These are phyloP conservation scores for Trissolcus japonicus DNA, from an alignment of 2,888 invertebrate species.

Conservation along the genomic window DNA sequence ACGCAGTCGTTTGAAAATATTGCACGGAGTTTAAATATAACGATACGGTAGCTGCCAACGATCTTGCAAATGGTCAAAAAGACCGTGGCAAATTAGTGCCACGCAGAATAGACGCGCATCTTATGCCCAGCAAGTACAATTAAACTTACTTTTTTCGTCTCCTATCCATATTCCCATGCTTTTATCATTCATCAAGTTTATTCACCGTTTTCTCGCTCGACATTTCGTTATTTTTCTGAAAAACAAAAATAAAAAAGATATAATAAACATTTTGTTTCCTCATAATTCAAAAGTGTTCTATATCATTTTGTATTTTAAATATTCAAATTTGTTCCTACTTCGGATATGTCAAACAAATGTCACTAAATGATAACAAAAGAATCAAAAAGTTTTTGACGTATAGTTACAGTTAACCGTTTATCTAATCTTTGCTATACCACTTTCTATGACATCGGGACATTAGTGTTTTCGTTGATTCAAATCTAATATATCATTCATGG, in stretches of 20 bases:
- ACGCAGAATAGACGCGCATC: slow-evolving; percentile 9
- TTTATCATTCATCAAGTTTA: neutral
- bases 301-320: neutral
- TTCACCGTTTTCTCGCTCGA: neutral
- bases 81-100: slow-evolving; percentile 60
- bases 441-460: slow-evolving; percentile 37
- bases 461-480: slow-evolving; percentile 22
- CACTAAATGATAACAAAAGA: too few relatives aligned
- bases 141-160: slow-evolving; percentile 2
- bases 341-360: too few relatives aligned
- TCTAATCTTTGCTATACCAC: slow-evolving; percentile 31
- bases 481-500: slow-evolving; percentile 37
- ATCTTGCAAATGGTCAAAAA: slow-evolving; percentile 63
- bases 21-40: slow-evolving; percentile 63
- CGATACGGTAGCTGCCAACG: slow-evolving; percentile 62
- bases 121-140: neutral
- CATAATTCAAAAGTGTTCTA: too few relatives aligned
- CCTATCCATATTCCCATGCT: neutral
- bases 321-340: slow-evolving; percentile 2
- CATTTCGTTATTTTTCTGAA: too few relatives aligned
- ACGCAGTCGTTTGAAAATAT: slow-evolving; percentile 62
- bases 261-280: too few relatives aligned
- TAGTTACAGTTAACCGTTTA: slow-evolving; percentile 13
- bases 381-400: too few relatives aligned
- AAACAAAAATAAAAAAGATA: too few relatives aligned